These are phyloP conservation scores for Neopelma chrysocephalum DNA, from an alignment of 2,797 vertebrate species.

Conservation along the genomic window DNA sequence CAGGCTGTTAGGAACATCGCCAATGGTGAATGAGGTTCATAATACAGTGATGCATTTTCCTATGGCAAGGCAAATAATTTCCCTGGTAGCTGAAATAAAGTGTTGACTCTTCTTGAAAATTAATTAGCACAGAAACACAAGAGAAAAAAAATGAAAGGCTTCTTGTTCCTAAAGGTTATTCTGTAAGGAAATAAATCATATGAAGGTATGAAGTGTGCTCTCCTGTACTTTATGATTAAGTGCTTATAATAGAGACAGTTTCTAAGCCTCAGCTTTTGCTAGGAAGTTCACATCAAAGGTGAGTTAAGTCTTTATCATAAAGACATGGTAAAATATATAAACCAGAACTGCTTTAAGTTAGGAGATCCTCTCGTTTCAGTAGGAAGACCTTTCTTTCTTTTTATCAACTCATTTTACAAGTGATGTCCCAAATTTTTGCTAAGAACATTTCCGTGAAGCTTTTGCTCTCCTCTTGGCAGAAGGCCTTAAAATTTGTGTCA, in stretches of 20 bases:
- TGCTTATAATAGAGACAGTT: background rate
- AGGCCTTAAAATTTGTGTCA: constrained; percentile 75
- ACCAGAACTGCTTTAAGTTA: constrained; percentile 34
- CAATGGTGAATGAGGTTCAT: background rate
- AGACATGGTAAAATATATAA: constrained; percentile 43
- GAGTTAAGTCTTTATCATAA: constrained; percentile 46
- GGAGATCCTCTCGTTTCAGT: constrained; percentile 33
- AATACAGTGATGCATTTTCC: background rate
- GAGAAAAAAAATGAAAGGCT: constrained; percentile 54
- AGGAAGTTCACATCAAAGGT: constrained; percentile 61
- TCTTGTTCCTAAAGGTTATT: constrained; percentile 64
- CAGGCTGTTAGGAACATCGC: background rate
- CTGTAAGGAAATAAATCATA: constrained; percentile 54
- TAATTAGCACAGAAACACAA: constrained; percentile 56
- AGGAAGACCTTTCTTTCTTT: constrained; percentile 41
- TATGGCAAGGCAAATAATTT: background rate
- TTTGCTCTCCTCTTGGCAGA: constrained; percentile 63
- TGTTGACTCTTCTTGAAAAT: constrained; percentile 55
- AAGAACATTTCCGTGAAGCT: constrained; percentile 37
- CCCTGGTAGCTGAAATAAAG: constrained; percentile 47
- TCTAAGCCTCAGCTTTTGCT: constrained; percentile 57
- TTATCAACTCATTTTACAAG: constrained; percentile 40
- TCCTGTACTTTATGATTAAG: constrained; percentile 49
- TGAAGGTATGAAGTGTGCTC: background rate
- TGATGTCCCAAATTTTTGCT: constrained; percentile 54